phyloP scores from a whole-genome alignment of 2,888 invertebrate genomes.

The Patella depressa region DNA sequence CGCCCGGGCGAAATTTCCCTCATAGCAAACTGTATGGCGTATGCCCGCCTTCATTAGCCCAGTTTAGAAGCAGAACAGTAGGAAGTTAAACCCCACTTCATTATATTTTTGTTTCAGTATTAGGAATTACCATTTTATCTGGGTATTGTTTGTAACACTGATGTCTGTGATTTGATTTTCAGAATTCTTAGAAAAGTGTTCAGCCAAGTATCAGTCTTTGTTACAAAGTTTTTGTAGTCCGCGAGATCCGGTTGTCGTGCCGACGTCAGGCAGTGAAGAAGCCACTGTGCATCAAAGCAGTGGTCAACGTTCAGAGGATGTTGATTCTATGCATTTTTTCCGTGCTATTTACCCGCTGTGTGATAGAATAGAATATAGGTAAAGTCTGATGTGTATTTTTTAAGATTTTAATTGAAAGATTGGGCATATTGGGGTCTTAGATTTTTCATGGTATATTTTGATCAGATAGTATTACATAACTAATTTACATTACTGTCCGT shows the following conservation, averaged over 20 bases:
- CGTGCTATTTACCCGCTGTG: slow-evolving; percentile 61
- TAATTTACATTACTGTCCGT: no score
- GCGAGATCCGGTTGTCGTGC: slow-evolving; percentile 67
- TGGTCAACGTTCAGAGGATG: slow-evolving; percentile 58
- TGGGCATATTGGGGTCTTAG: no score
- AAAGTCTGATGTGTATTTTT: background rate
- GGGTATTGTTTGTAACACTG: background rate
- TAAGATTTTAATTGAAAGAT: no score
- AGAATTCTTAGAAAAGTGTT: slow-evolving; percentile 68
- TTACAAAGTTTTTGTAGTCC: slow-evolving; percentile 59
- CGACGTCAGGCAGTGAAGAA: slow-evolving; percentile 60
- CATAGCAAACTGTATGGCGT: no score
- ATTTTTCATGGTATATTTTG: no score
- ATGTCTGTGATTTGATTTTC: slow-evolving; percentile 20
- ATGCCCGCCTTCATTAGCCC: no score
- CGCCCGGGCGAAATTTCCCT: no score
- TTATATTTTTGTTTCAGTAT: no score
- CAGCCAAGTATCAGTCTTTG: slow-evolving; percentile 60
- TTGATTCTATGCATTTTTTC: slow-evolving; percentile 67
- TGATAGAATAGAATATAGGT: slow-evolving; percentile 63
- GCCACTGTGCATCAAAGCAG: slow-evolving; percentile 49
- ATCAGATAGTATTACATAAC: no score
- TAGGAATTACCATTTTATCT: background rate
- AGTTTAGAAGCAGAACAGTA: no score
- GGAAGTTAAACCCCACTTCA: no score